Evolutionary conservation across 2,797 vertebrate genomes (phyloP).

Genomic region (Sitta carolinensis): DNA sequence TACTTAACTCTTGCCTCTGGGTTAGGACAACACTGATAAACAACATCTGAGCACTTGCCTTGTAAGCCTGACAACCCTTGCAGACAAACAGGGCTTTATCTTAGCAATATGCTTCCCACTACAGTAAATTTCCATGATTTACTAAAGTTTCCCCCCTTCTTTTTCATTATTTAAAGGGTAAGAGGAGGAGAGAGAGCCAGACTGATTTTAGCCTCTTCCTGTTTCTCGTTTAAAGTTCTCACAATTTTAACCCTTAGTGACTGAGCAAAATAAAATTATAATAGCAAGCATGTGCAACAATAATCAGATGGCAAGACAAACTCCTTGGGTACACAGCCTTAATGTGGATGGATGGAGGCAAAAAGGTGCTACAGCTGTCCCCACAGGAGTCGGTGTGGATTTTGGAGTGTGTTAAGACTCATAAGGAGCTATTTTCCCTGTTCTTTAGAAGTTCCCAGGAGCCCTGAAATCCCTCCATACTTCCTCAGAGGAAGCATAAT

Average conservation of each 20-base stretch:
- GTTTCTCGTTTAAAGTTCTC: not conserved
- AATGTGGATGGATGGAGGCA: not conserved
- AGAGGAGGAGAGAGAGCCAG: not conserved
- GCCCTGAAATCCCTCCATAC: not conserved
- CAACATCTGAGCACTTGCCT: conserved; percentile 1
- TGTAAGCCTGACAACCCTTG: not conserved
- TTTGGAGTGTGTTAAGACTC: not conserved
- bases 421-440: not conserved
- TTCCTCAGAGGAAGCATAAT: not conserved
- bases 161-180: not conserved
- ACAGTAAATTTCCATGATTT: not conserved
- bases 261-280: not conserved
- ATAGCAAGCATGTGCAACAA: not conserved
- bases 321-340: not conserved
- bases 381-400: not conserved
- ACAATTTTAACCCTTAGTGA: not conserved
- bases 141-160: not conserved
- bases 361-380: not conserved
- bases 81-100: not conserved
- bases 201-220: not conserved
- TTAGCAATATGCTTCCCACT: not conserved
- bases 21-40: conserved; percentile 12
- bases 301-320: not conserved
- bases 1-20: conserved; percentile 35
- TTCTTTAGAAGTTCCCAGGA: not conserved